These are phyloP conservation scores for Leptobrachium leishanense DNA, from an alignment of 2,113 vertebrate genomes.

Conservation along the genomic window DNA sequence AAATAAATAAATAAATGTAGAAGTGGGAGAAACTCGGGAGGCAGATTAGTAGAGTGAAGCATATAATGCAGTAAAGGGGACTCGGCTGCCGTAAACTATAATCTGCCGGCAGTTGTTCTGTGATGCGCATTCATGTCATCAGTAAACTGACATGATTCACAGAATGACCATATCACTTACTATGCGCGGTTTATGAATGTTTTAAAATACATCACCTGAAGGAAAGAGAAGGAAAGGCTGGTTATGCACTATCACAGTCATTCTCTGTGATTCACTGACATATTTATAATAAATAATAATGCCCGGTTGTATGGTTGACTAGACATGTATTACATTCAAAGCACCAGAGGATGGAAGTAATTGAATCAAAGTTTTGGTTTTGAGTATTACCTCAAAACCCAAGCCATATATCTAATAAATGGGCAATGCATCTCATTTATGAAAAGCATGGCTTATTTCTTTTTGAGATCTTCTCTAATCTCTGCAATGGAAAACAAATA, in stretches of 20 bases:
- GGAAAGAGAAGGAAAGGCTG: slow-evolving; percentile 48
- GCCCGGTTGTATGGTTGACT: slow-evolving; percentile 40
- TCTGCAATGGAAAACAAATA: too few relatives aligned
- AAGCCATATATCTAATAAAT: slow-evolving; percentile 45
- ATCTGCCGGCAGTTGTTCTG: slow-evolving; percentile 60
- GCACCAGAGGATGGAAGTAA: slow-evolving; percentile 15
- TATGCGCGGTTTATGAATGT: slow-evolving; percentile 54
- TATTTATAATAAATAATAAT: slow-evolving; percentile 40
- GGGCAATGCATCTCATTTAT: slow-evolving; percentile 59
- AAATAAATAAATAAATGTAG: neutral
- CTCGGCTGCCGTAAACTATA: slow-evolving; percentile 58
- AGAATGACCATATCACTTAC: slow-evolving; percentile 50
- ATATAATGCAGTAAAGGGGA: slow-evolving; percentile 54
- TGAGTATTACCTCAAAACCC: slow-evolving; percentile 37
- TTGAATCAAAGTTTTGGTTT: slow-evolving; percentile 32
- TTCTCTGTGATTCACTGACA: slow-evolving; percentile 42
- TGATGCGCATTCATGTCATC: slow-evolving; percentile 60
- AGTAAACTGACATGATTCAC: slow-evolving; percentile 55
- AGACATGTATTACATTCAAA: slow-evolving; percentile 52
- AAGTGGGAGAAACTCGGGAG: slow-evolving; percentile 4
- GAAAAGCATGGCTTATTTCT: slow-evolving; percentile 50
- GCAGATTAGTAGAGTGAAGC: slow-evolving; percentile 48
- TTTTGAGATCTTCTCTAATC: too few relatives aligned
- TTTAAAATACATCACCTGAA: slow-evolving; percentile 47
- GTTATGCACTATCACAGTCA: slow-evolving; percentile 31